phyloP scores from a whole-genome alignment of 2,888 invertebrate species.

The Microplitis deprimator region DNA sequence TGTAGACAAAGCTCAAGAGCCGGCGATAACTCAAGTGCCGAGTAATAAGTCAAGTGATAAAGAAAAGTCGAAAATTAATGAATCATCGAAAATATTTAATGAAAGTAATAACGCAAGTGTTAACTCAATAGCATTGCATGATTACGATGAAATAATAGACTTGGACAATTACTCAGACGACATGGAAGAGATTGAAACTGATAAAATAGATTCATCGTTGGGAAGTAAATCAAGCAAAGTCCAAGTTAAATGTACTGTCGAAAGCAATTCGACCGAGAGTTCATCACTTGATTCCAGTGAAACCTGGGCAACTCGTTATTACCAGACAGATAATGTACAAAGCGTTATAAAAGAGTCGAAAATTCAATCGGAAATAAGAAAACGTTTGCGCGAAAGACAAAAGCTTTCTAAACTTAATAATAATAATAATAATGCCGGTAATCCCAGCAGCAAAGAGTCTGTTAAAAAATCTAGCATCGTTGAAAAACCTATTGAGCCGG shows the following conservation, averaged over 20 bases:
- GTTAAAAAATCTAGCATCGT: conserved; percentile 27
- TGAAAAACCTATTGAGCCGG: conserved; percentile 39
- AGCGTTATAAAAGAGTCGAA: conserved; percentile 69
- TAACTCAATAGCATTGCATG: conserved; percentile 45
- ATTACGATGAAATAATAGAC: conserved; percentile 67
- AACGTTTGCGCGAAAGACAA: conserved; percentile 67
- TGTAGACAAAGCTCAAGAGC: conserved; percentile 31
- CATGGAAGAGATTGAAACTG: conserved; percentile 63
- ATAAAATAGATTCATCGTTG: conserved; percentile 36
- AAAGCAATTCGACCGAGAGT: conserved; percentile 27
- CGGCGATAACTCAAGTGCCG: background rate
- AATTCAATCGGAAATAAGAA: conserved; percentile 69
- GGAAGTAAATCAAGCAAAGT: background rate
- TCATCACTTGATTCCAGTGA: conserved; percentile 59
- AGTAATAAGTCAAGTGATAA: conserved; percentile 23
- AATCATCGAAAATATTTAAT: conserved; percentile 6
- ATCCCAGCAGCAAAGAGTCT: conserved; percentile 38
- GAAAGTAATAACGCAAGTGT: conserved; percentile 25
- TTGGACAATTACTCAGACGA: conserved; percentile 69
- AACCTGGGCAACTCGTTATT: conserved; percentile 70
- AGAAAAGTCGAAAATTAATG: background rate
- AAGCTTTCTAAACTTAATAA: conserved; percentile 63
- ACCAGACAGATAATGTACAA: conserved; percentile 68
- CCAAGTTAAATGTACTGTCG: conserved; percentile 17
- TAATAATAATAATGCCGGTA: conserved; percentile 49